Conservation (phyloP, 2,113 vertebrate genomes). For the Spea bombifrons region DNA sequence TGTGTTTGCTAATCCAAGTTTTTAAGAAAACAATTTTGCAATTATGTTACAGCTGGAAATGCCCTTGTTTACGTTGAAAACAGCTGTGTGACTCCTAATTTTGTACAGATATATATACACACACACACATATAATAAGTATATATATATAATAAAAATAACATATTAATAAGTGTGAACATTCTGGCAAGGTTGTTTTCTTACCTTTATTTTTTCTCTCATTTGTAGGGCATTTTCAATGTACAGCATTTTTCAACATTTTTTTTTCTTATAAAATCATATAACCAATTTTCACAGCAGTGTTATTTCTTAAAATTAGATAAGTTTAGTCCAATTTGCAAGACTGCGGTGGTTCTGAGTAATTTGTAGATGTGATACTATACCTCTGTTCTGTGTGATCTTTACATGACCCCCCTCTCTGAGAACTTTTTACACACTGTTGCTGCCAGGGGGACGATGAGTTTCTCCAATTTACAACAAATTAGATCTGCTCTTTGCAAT, state of each 20-base stretch:
- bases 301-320: slow-evolving; percentile 42
- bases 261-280: slow-evolving; percentile 35
- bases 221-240: slow-evolving; percentile 23
- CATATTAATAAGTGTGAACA: too few species aligned
- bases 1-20: too few species aligned
- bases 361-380: slow-evolving; percentile 42
- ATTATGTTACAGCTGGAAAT: too few species aligned
- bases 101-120: too few species aligned
- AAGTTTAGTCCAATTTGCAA: slow-evolving; percentile 43
- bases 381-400: slow-evolving; percentile 44
- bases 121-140: too few species aligned
- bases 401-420: slow-evolving; percentile 37
- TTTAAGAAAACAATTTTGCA: too few species aligned
- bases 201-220: slow-evolving; percentile 6
- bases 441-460: slow-evolving; percentile 24
- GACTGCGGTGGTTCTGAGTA: slow-evolving; percentile 33
- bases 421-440: slow-evolving; percentile 33
- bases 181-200: too few species aligned
- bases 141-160: too few species aligned
- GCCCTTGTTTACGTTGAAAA: too few species aligned
- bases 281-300: slow-evolving; percentile 38
- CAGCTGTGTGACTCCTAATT: too few species aligned
- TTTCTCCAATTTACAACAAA: slow-evolving; percentile 35
- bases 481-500: slow-evolving; percentile 43
- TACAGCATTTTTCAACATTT: slow-evolving; percentile 3